These are phyloP conservation scores for Axinella damicornis DNA, from an alignment of 37 sponge, comb jelly and placozoan genomes.

Conservation along the genomic window DNA sequence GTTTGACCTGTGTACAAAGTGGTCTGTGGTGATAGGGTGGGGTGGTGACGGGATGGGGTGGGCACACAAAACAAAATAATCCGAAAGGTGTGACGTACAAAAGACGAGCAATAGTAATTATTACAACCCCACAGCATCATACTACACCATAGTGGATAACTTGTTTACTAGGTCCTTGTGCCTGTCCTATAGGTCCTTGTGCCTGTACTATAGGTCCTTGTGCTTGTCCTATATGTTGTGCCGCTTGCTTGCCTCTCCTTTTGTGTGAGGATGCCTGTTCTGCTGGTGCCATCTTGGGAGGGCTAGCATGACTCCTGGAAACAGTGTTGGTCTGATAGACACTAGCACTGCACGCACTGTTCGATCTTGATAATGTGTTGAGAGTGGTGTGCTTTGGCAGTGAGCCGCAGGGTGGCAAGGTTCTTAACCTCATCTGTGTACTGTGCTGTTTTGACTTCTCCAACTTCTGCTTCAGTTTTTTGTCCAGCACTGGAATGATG, in stretches of 20 bases:
- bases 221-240: background rate
- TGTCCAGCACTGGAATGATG: conserved; percentile 45
- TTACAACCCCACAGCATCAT: background rate
- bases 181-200: background rate
- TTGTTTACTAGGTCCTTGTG: conserved; percentile 22
- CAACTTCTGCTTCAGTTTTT: conserved; percentile 20
- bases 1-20: no score
- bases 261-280: conserved; percentile 10
- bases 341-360: background rate
- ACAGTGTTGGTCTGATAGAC: background rate
- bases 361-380: background rate
- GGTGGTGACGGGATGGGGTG: no score
- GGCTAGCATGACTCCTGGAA: conserved; percentile 1
- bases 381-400: background rate
- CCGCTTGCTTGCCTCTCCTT: background rate
- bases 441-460: conserved; percentile 9
- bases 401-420: background rate
- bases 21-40: no score
- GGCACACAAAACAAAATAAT: background rate
- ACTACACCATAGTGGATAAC: conserved; percentile 39
- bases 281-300: conserved; percentile 6
- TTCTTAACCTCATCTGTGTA: no score
- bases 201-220: background rate
- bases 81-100: background rate
- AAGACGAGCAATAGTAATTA: background rate